phyloP scores from a whole-genome alignment of 2,888 invertebrate species.

The Drosophila maculinotata region DNA sequence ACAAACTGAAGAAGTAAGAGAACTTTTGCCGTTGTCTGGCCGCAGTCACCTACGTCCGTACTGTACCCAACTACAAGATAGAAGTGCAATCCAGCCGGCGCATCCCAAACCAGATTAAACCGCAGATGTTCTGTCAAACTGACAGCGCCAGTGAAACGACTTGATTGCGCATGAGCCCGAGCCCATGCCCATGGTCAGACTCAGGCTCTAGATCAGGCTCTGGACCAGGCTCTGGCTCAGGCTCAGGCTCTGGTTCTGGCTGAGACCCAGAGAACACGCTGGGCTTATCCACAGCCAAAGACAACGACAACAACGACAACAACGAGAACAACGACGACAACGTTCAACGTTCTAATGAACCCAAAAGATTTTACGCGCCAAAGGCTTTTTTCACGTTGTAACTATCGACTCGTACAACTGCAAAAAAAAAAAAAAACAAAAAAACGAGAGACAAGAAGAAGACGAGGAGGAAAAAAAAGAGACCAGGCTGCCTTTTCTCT shows the following conservation, averaged over 20 bases:
- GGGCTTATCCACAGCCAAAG: slow-evolving; percentile 17
- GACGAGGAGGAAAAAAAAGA: slow-evolving; percentile 17
- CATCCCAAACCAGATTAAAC: slow-evolving; percentile 76
- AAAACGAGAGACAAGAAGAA: neutral
- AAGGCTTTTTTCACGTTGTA: slow-evolving; percentile 71
- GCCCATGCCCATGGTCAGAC: slow-evolving; percentile 30
- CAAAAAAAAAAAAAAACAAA: slow-evolving; percentile 42
- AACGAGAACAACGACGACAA: slow-evolving; percentile 38
- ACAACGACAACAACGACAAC: neutral
- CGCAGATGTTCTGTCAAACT: slow-evolving; percentile 81
- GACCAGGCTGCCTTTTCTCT: slow-evolving; percentile 64
- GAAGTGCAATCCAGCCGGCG: slow-evolving; percentile 44
- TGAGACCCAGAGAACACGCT: slow-evolving; percentile 9
- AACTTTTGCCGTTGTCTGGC: neutral
- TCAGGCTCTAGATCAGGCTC: slow-evolving; percentile 2
- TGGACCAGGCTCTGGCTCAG: slow-evolving; percentile 1
- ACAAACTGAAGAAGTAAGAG: slow-evolving; percentile 5
- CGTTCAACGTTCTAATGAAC: slow-evolving; percentile 81
- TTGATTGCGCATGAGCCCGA: slow-evolving; percentile 72
- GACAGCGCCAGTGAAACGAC: slow-evolving; percentile 73
- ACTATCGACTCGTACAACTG: slow-evolving; percentile 54
- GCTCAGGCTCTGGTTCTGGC: neutral
- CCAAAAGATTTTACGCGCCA: slow-evolving; percentile 80
- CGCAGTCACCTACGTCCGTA: slow-evolving; percentile 54
- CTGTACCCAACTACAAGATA: slow-evolving; percentile 61